phyloP scores from a whole-genome alignment of 2,797 vertebrate genomes.

The Xiphorhynchus erythropygius region DNA sequence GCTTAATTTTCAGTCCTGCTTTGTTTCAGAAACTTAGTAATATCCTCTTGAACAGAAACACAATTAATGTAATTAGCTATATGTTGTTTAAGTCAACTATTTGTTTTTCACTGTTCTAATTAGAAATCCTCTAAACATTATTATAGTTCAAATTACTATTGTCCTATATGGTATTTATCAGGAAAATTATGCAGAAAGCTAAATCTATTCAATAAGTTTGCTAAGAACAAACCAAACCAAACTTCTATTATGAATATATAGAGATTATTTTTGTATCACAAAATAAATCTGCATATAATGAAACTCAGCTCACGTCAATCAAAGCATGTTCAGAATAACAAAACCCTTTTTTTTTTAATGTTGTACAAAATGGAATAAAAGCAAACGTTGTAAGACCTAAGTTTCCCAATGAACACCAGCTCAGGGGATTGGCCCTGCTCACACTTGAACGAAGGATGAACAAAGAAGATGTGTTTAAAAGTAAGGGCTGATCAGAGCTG shows the following conservation, averaged over 20 bases:
- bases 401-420: neutral
- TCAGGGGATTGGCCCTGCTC: neutral
- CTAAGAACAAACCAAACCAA: neutral
- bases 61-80: neutral
- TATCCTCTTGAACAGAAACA: neutral
- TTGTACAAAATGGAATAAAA: neutral
- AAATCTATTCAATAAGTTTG: slow-evolving; percentile 22
- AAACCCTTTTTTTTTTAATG: slow-evolving; percentile 7
- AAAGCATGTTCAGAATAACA: neutral
- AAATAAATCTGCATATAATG: slow-evolving; percentile 28
- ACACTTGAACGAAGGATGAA: neutral
- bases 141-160: slow-evolving; percentile 36
- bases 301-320: slow-evolving; percentile 6
- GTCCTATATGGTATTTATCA: neutral
- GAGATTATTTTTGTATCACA: neutral
- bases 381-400: neutral
- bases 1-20: slow-evolving; percentile 12
- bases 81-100: slow-evolving; percentile 14
- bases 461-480: neutral
- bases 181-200: slow-evolving; percentile 14
- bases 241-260: neutral
- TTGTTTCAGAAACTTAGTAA: neutral
- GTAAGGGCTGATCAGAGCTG: neutral
- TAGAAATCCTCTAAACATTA: slow-evolving; percentile 20
- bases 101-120: slow-evolving; percentile 20